Conservation (phyloP, 2,113 vertebrate genomes). For the Plectropomus leopardus region DNA sequence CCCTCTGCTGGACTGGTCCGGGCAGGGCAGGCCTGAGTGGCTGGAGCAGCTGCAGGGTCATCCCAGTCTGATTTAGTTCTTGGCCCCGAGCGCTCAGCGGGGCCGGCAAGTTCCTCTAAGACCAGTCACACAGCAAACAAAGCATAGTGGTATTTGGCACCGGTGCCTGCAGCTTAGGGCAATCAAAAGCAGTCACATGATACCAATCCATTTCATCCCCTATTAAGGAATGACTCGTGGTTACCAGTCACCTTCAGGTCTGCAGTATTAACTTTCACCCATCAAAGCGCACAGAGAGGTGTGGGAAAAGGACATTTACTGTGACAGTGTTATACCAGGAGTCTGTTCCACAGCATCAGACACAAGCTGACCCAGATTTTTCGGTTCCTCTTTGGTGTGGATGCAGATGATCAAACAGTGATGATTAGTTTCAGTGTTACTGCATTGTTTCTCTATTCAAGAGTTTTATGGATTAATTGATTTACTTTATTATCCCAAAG, state of each 20-base stretch:
- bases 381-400: background rate
- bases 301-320: background rate
- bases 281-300: slow-evolving; percentile 22
- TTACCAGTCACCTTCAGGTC: slow-evolving; percentile 64
- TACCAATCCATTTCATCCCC: slow-evolving; percentile 60
- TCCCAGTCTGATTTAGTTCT: slow-evolving; percentile 72
- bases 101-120: slow-evolving; percentile 58
- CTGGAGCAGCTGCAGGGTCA: slow-evolving; percentile 81
- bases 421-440: background rate
- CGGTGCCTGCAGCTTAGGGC: slow-evolving; percentile 60
- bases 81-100: slow-evolving; percentile 33
- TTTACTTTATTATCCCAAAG: background rate
- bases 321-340: background rate
- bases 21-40: slow-evolving; percentile 48
- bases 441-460: too few species aligned
- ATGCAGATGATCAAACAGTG: background rate
- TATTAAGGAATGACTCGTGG: slow-evolving; percentile 55
- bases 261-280: slow-evolving; percentile 6
- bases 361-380: background rate
- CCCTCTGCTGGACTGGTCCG: slow-evolving; percentile 1
- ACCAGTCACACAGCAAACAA: slow-evolving; percentile 74
- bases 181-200: slow-evolving; percentile 77
- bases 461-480: too few species aligned
- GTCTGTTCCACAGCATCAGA: background rate
- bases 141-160: slow-evolving; percentile 71